Conservation (phyloP, 2,888 invertebrate genomes). For the Coelogynopora nodosa region DNA sequence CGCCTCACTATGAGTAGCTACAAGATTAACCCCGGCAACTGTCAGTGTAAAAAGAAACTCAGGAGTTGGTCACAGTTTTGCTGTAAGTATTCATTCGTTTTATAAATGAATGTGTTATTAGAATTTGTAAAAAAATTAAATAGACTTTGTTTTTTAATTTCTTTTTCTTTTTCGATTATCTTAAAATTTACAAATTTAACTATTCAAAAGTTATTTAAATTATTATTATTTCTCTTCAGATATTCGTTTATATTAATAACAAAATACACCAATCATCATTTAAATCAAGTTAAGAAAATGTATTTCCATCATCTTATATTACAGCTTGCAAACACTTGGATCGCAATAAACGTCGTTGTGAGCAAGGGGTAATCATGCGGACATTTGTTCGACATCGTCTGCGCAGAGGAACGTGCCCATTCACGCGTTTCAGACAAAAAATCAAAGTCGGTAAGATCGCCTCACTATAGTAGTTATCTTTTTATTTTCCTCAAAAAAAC, state of each 20-base stretch:
- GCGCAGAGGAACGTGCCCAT: slow-evolving; percentile 32
- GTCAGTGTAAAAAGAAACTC: slow-evolving; percentile 33
- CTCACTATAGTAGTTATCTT: no score
- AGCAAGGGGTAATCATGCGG: slow-evolving; percentile 36
- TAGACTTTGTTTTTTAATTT: no score
- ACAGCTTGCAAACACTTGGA: slow-evolving; percentile 40
- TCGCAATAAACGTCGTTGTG: background rate
- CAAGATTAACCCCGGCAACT: slow-evolving; percentile 7
- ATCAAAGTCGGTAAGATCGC: slow-evolving; percentile 39
- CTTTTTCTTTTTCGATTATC: no score
- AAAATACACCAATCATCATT: no score
- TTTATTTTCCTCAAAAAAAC: no score
- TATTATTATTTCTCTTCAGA: no score
- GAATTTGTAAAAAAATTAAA: no score
- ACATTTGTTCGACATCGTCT: background rate
- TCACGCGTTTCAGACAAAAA: slow-evolving; percentile 29
- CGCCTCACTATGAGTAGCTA: background rate
- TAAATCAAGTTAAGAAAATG: no score
- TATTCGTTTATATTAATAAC: no score
- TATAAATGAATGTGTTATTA: no score
- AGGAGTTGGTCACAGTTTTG: slow-evolving; percentile 33
- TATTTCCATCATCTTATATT: background rate
- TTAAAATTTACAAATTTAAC: no score
- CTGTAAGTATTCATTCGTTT: slow-evolving; percentile 36
- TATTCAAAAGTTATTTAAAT: no score